Evolutionary conservation across 1,140 invertebrate genomes (phyloP).

Genomic region (Drosophila burlai): DNA sequence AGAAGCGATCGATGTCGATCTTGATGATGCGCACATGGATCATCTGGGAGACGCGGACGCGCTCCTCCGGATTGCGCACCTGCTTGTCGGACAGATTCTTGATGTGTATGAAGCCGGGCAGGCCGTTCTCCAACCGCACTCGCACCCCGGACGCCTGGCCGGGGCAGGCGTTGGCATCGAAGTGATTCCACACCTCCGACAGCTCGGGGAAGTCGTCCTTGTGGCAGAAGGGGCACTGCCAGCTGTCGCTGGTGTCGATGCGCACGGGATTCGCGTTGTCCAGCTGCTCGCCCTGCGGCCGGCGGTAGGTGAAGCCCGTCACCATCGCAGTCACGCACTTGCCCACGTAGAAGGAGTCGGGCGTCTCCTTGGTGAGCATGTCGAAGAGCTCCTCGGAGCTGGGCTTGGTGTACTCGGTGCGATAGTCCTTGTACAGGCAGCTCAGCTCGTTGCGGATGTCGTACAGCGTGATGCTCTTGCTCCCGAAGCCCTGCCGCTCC

Average conservation of each 20-base stretch:
- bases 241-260: conserved; percentile 93
- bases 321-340: conserved; percentile 93
- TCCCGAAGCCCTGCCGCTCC: conserved; percentile 97
- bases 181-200: conserved; percentile 99
- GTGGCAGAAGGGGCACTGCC: conserved; percentile 98
- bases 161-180: conserved; percentile 97
- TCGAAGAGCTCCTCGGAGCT: conserved; percentile 96
- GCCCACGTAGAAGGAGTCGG: conserved; percentile 97
- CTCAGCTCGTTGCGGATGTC: conserved; percentile 98
- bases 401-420: conserved; percentile 92
- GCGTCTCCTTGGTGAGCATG: conserved; percentile 98
- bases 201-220: conserved; percentile 98
- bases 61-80: conserved; percentile 96
- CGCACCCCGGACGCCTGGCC: conserved; percentile 97
- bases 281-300: conserved; percentile 96
- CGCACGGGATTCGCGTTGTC: conserved; percentile 98
- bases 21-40: conserved; percentile 98
- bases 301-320: conserved; percentile 92
- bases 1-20: conserved; percentile 97
- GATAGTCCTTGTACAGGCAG: conserved; percentile 97
- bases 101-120: conserved; percentile 97
- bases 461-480: conserved; percentile 98
- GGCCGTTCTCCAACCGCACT: conserved; percentile 96
- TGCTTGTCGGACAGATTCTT: conserved; percentile 98
- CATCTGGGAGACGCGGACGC: conserved; percentile 94